Evolutionary conservation across 2,888 invertebrate genomes (phyloP).

Genomic region (Erynnis tages): DNA sequence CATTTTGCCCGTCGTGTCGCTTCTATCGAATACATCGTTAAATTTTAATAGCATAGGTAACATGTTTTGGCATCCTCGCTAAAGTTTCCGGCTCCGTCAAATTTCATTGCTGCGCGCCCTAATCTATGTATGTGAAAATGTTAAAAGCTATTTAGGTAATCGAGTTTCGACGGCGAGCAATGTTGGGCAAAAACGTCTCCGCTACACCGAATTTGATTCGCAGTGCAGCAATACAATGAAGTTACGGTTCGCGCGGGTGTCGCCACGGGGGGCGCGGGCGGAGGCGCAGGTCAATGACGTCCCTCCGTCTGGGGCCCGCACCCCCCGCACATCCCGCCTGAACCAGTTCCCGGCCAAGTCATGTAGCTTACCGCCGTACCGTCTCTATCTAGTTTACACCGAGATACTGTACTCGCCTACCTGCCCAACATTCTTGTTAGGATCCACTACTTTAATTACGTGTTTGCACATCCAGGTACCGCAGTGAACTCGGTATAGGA

Average conservation of each 20-base stretch:
- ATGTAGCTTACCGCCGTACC: slow-evolving; percentile 59
- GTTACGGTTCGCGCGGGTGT: slow-evolving; percentile 69
- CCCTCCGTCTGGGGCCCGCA: slow-evolving; percentile 67
- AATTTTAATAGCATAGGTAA: not conserved
- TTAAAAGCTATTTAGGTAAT: slow-evolving; percentile 37
- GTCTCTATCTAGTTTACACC: slow-evolving; percentile 68
- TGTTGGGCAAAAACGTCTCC: slow-evolving; percentile 48
- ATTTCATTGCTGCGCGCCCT: slow-evolving; percentile 27
- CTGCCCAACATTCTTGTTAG: slow-evolving; percentile 60
- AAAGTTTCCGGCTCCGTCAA: slow-evolving; percentile 19
- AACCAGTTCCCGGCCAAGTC: slow-evolving; percentile 54
- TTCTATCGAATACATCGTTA: not conserved
- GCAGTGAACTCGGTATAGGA: slow-evolving; percentile 1
- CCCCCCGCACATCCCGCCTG: slow-evolving; percentile 43
- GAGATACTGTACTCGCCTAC: slow-evolving; percentile 51
- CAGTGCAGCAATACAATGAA: slow-evolving; percentile 65
- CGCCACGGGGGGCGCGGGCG: slow-evolving; percentile 49
- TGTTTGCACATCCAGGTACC: slow-evolving; percentile 19
- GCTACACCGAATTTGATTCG: slow-evolving; percentile 68
- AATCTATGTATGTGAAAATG: slow-evolving; percentile 12
- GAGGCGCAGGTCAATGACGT: slow-evolving; percentile 75
- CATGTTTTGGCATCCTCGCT: not conserved
- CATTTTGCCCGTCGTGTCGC: not conserved
- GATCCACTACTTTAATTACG: slow-evolving; percentile 42
- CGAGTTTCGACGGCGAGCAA: slow-evolving; percentile 35